Evolutionary conservation across 2,113 vertebrate genomes (phyloP), one percentile per base, ranked within the genome.

Genomic region (Trachemys scripta): DNA sequence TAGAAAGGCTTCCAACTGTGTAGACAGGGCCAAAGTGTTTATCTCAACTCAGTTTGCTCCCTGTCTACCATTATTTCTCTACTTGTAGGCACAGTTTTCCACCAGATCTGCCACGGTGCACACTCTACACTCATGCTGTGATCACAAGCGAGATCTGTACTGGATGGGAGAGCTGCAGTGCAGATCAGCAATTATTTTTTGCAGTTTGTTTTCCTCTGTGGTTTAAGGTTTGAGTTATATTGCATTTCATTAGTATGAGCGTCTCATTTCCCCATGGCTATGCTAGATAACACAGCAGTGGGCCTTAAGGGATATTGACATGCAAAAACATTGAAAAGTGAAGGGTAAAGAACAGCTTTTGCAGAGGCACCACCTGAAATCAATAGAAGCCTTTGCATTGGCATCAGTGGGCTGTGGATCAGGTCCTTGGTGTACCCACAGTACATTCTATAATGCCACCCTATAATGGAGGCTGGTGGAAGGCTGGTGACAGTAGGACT

Each of bases 111-210:
- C 38, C 16, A 2, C 1, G 79, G 9, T 0, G 1, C 0, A 1
- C 5, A 1, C 38, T 25, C 35, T 0, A 20, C 1, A 0, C 14
- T 86, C 11, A 5, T 53, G 51, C 54, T 75, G 35, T 0, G 0
- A 19, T 49, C 82, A 17, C 56, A 80, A 0, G 0, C 5, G 35
- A n/a, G 12, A 57, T 7, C 65, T 87, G 35, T 1, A 8, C 54
- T 45, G 83, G 38, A 35, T 65, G 59, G n/a, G 24, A 89, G 84
- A 54, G 10, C 10, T 51, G 82, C 31, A 62, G 85, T 20, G 47
- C 31, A 53, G 38, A 87, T 38, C 87, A 35, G 6, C 10, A 5
- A 10, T 31, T 9, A 27, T 27, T 50, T 51, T 80, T 38, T 76
- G 35, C 31, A 80, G 62, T 0, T 0, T 38, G 24, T 24, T 69